Evolutionary conservation across 2,797 vertebrate genomes (phyloP).

Genomic region (Sebastes itinus): DNA sequence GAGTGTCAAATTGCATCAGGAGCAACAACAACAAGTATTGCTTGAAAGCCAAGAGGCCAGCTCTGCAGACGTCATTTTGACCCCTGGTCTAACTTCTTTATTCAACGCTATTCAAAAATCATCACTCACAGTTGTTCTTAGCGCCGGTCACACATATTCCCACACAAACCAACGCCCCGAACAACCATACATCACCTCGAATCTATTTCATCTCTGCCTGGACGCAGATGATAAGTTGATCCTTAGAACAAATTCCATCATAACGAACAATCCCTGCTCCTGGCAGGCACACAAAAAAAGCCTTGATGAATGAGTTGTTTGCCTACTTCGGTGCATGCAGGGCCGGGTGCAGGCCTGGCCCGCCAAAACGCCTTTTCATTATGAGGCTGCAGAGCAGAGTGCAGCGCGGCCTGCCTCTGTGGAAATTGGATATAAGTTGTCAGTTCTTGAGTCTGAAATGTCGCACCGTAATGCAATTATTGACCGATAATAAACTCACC

Average conservation of each 20-base stretch:
- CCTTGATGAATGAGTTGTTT: constrained; percentile 76
- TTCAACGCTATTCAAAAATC: constrained; percentile 40
- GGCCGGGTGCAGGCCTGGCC: constrained; percentile 57
- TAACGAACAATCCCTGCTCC: constrained; percentile 66
- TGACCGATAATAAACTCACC: background rate
- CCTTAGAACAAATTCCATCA: constrained; percentile 75
- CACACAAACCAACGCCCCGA: constrained; percentile 43
- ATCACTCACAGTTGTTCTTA: constrained; percentile 53
- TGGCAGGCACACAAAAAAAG: constrained; percentile 71
- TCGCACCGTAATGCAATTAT: constrained; percentile 8
- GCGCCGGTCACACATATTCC: background rate
- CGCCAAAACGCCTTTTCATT: constrained; percentile 76
- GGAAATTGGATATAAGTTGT: constrained; percentile 51
- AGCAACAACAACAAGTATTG: constrained; percentile 39
- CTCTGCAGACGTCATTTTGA: constrained; percentile 41
- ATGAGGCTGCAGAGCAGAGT: constrained; percentile 60
- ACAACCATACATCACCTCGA: constrained; percentile 56
- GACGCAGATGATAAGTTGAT: constrained; percentile 74
- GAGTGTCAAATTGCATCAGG: constrained; percentile 58
- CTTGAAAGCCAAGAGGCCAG: constrained; percentile 24
- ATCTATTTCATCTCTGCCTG: constrained; percentile 60
- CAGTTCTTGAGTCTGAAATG: constrained; percentile 15
- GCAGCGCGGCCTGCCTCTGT: constrained; percentile 40
- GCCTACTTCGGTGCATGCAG: constrained; percentile 62
- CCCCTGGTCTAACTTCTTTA: constrained; percentile 42